phyloP scores from a whole-genome alignment of 2,113 vertebrate species.

The Bubo scandiacus region DNA sequence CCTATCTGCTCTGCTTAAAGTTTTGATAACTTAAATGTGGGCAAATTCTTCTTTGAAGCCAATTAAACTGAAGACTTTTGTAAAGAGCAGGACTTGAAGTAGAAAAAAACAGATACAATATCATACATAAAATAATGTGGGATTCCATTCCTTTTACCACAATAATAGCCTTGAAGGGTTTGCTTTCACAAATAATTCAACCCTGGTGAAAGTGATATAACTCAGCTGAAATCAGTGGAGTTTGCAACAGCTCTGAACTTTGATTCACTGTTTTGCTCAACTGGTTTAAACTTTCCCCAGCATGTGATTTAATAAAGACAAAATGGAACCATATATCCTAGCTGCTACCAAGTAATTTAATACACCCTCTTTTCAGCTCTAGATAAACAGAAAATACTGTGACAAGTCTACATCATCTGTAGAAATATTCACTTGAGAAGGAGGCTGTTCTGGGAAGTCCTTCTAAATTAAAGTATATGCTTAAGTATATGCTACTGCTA shows the following conservation, averaged over 20 bases:
- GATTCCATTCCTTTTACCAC: conserved; percentile 38
- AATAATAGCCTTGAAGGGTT: conserved; percentile 5
- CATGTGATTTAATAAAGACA: conserved; percentile 23
- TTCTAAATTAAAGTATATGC: neutral
- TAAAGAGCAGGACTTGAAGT: neutral
- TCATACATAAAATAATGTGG: neutral
- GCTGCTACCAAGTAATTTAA: conserved; percentile 42
- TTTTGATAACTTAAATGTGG: conserved; percentile 47
- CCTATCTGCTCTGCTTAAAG: conserved; percentile 41
- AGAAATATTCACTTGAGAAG: neutral
- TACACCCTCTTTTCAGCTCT: neutral
- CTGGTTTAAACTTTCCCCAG: neutral
- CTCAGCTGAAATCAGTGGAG: conserved; percentile 24
- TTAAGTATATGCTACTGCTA: neutral
- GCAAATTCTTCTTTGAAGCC: conserved; percentile 28
- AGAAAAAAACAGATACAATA: neutral
- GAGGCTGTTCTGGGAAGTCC: neutral
- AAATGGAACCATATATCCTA: neutral
- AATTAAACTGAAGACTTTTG: conserved; percentile 11
- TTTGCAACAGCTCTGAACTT: conserved; percentile 11
- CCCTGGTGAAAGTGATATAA: conserved; percentile 15
- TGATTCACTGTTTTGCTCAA: conserved; percentile 6
- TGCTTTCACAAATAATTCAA: conserved; percentile 43
- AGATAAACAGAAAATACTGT: conserved; percentile 2
- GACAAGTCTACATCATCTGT: neutral